Evolutionary conservation across 2,888 invertebrate species (phyloP), one percentile per base, ranked within the genome.

Genomic region (Anthrax anthrax): DNA sequence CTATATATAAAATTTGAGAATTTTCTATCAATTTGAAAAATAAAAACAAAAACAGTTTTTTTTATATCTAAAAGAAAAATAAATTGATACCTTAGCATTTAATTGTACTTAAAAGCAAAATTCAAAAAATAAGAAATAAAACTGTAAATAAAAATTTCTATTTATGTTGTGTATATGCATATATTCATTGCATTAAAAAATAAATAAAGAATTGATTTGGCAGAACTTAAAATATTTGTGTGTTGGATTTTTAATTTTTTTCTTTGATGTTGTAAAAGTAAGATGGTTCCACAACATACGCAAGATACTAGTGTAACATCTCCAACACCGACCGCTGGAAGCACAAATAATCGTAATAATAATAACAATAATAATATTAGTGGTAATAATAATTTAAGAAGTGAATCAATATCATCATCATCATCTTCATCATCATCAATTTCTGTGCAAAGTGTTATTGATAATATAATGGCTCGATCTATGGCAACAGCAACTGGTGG

Each of bases 251-350:
- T n/a, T 23, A 23, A 6, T 6, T 23, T 23, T 23, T 23, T 23
- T 23, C 8, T 23, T 23, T 23, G 23, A 6, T 23, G 23, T 6
- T 4, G 8, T 32, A 32, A 32, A 32, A 8, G 12, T 49, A 58
- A 57, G 53, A 61, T 62, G 57, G 59, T 60, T 55, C 58, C 57
- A 50, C 57, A 63, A 56, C 60, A 57, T 55, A 54, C 59, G 52
- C 61, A 60, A 56, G 60, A 58, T 53, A 55, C 55, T 51, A 58
- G 40, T 19, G 50, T 54, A 46, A 54, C 56, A 49, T 51, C 56
- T 44, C 51, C 53, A 51, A 53, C 54, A 40, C 57, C 57, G 42
- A 48, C 55, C 40, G 49, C 50, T 39, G 54, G 39, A 16, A 37
- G 32, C 10, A 41, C 27, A 12, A 32, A 12, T 12, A 32, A 2